Evolutionary conservation across 2,888 invertebrate species (phyloP).

Genomic region (Cheilosia variabilis): DNA sequence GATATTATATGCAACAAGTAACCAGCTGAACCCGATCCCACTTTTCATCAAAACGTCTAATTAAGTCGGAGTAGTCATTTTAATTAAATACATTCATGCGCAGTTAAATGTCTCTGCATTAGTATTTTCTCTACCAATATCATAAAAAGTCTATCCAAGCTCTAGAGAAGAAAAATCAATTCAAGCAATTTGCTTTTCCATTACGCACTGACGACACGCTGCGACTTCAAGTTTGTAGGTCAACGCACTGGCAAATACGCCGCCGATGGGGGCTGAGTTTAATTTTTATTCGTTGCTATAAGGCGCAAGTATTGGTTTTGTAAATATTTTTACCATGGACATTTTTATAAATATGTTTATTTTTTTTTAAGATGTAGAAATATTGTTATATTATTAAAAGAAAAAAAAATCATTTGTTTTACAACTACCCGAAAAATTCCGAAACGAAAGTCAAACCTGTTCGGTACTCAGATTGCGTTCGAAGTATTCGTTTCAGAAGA

Average conservation of each 20-base stretch:
- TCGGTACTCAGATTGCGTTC: too few relatives aligned
- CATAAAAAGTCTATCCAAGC: not conserved
- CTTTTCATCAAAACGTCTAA: conserved; percentile 31
- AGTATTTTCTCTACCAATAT: conserved; percentile 31
- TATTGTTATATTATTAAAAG: too few relatives aligned
- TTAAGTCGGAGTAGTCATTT: conserved; percentile 24
- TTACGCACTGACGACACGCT: conserved; percentile 15
- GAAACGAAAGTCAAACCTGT: too few relatives aligned
- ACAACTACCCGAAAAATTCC: too few relatives aligned
- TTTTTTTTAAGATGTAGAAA: not conserved
- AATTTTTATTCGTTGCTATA: conserved; percentile 13
- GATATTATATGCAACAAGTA: too few relatives aligned
- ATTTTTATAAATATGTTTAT: not conserved
- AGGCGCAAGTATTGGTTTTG: not conserved
- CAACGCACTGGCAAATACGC: conserved; percentile 46
- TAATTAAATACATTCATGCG: conserved; percentile 19
- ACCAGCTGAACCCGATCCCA: not conserved
- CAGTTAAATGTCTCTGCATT: conserved; percentile 15
- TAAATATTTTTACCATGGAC: not conserved
- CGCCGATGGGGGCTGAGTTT: conserved; percentile 32
- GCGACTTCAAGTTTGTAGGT: conserved; percentile 55
- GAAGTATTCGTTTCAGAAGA: too few relatives aligned
- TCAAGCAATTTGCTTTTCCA: conserved; percentile 29
- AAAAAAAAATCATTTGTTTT: too few relatives aligned
- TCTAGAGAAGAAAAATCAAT: conserved; percentile 40